Conservation (phyloP, 2,888 invertebrate species). For the Tubulanus polymorphus region DNA sequence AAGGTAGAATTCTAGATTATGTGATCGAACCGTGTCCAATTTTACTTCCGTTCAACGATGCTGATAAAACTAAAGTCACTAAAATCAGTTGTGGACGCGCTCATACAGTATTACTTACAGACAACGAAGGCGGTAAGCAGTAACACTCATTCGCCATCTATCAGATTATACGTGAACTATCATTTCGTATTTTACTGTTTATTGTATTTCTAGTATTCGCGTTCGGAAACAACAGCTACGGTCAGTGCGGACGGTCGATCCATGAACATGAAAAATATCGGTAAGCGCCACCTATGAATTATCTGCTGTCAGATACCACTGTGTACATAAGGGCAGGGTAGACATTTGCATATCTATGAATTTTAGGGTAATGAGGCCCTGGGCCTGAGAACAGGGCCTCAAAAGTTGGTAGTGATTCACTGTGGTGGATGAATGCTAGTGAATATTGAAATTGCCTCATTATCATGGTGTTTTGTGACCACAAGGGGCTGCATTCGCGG, state of each 20-base stretch:
- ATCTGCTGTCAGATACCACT: too few species aligned
- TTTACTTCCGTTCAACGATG: conserved; percentile 38
- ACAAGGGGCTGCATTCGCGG: too few species aligned
- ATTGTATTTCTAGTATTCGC: conserved; percentile 61
- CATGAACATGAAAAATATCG: conserved; percentile 71
- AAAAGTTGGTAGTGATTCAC: too few species aligned
- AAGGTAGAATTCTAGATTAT: conserved; percentile 42
- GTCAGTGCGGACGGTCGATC: conserved; percentile 84
- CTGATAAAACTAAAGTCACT: conserved; percentile 32
- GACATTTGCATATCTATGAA: too few species aligned
- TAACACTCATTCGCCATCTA: neutral
- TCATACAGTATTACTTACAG: conserved; percentile 75
- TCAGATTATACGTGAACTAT: neutral
- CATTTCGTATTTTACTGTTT: neutral
- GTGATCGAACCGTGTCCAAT: conserved; percentile 49
- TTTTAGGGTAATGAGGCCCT: too few species aligned
- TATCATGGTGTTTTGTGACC: too few species aligned
- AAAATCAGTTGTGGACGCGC: conserved; percentile 78
- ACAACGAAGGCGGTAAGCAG: conserved; percentile 62
- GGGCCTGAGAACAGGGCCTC: too few species aligned
- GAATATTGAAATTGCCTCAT: too few species aligned
- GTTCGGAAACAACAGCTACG: conserved; percentile 87
- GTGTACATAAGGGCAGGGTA: too few species aligned
- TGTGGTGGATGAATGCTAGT: too few species aligned
- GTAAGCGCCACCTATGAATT: too few species aligned